phyloP scores from a whole-genome alignment of 1,140 invertebrate genomes.

The Solenopsis fugax region DNA sequence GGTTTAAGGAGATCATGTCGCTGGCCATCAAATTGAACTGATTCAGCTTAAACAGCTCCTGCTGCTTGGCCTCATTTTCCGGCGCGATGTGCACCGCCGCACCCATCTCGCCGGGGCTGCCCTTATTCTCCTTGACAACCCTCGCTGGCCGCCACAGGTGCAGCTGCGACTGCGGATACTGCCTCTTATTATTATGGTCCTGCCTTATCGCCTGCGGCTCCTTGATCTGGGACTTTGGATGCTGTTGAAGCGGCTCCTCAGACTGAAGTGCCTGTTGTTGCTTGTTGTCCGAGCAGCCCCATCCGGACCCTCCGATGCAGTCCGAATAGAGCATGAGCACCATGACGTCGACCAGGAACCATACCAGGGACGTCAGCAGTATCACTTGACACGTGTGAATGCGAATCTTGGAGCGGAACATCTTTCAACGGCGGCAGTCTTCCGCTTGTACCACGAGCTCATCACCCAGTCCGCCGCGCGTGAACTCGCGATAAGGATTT shows the following conservation, averaged over 20 bases:
- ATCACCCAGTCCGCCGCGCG: constrained; percentile 77
- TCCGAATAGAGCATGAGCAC: constrained; percentile 98
- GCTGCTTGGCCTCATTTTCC: constrained; percentile 94
- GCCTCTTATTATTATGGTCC: constrained; percentile 53
- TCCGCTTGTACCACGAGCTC: constrained; percentile 76
- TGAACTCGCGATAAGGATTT: constrained; percentile 36
- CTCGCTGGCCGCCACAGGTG: constrained; percentile 92
- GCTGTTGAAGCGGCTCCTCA: constrained; percentile 61
- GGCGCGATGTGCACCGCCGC: constrained; percentile 95
- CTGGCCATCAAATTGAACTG: constrained; percentile 99
- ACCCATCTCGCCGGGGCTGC: constrained; percentile 95
- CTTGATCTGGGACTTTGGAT: constrained; percentile 48
- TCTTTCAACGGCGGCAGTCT: constrained; percentile 84
- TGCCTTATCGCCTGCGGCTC: constrained; percentile 47
- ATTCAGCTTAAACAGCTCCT: constrained; percentile 98
- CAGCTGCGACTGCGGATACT: constrained; percentile 87
- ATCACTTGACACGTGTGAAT: constrained; percentile 98
- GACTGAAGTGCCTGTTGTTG: constrained; percentile 68
- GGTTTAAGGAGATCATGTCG: constrained; percentile 98
- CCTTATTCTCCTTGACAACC: constrained; percentile 89
- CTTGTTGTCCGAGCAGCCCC: constrained; percentile 87
- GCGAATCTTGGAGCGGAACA: constrained; percentile 95
- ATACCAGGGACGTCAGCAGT: constrained; percentile 96
- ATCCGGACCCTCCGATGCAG: constrained; percentile 91
- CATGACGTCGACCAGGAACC: constrained; percentile 97